Percentiles rank a stretch among this genome's conserved stretches.
These are phyloP conservation scores for Falco punctatus DNA, from an alignment of 2,113 vertebrate genomes.

Conservation along the genomic window DNA sequence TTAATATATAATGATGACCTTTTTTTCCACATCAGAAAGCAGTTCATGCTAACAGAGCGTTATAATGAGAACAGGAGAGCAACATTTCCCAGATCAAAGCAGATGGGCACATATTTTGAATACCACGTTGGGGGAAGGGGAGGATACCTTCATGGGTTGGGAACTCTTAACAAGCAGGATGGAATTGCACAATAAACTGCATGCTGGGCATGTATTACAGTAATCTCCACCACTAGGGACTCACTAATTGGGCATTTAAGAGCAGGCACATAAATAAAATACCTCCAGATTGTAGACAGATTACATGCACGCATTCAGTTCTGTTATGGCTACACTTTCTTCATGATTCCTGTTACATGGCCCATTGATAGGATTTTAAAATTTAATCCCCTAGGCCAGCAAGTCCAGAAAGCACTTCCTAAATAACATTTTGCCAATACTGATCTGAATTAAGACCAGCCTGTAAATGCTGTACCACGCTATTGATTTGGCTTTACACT, in stretches of 20 bases:
- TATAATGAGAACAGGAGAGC: not conserved
- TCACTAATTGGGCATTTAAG: slow-evolving; percentile 28
- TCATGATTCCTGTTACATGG: not conserved
- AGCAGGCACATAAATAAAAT: slow-evolving; percentile 59
- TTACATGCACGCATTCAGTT: not conserved
- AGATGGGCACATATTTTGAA: not conserved
- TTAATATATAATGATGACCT: not conserved
- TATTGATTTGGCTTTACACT: not conserved
- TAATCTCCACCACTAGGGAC: not conserved
- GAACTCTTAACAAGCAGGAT: not conserved
- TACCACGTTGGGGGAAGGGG: not conserved
- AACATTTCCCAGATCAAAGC: not conserved
- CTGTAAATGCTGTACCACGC: slow-evolving; percentile 26
- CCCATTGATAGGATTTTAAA: slow-evolving; percentile 56
- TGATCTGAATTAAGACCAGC: slow-evolving; percentile 54
- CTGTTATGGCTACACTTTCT: not conserved
- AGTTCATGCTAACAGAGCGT: not conserved
- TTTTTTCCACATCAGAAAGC: not conserved
- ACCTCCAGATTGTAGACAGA: slow-evolving; percentile 8
- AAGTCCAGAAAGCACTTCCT: slow-evolving; percentile 62
- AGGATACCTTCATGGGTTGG: not conserved
- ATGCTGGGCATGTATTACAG: not conserved
- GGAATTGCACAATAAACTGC: not conserved
- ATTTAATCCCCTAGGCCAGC: slow-evolving; percentile 36
- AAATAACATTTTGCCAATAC: slow-evolving; percentile 67